Evolutionary conservation across 1,140 invertebrate genomes (phyloP), one percentile per base, ranked within the genome.

Genomic region (Chironomus tepperi): DNA sequence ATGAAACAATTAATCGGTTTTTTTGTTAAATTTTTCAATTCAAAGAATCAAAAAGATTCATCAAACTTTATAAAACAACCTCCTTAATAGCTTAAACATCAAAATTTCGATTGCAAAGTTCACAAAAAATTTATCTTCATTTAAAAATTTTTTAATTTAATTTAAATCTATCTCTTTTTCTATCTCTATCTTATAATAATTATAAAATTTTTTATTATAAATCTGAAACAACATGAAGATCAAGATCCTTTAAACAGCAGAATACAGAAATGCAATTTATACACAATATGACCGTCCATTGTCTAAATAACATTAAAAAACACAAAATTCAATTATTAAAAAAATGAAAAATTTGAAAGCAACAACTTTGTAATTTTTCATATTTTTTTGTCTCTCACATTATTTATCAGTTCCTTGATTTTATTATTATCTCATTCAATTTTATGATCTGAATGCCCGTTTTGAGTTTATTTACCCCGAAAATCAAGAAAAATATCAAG

Each of bases 251-350:
- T 70, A 70, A 19, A 21, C 65, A 70, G 65, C 65, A 70, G 65
- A 70, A 70, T 70, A 70, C 18, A 18, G 47, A 57, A 57, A 57
- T 57, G 47, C 9, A 57, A 57, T 70, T 18, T 70, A 19, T 70
- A 70, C 65, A 70, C 65, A 70, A 70, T 70, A 70, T 70, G 65
- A 70, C 65, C 65, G 65, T 70, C 65, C 65, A 70, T 70, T 70
- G 65, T 70, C 65, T 70, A 70, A 70, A 70, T 70, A 70, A 70
- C 65, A 70, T 70, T 70, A 70, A 70, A 70, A 70, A 70, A 70
- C 65, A 70, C 65, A 70, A 70, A n/a, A 18, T 57, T n/a, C 9
- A 7, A 57, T 34, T 34, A 34, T 34, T 34, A 1, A 34, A 34
- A 34, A 34, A 34, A 34, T 34, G 24, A 34, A 34, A 34, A 34